Base-by-base conservation (phyloP, 2,888 invertebrate genomes). In the Morpho helenor region DNA sequence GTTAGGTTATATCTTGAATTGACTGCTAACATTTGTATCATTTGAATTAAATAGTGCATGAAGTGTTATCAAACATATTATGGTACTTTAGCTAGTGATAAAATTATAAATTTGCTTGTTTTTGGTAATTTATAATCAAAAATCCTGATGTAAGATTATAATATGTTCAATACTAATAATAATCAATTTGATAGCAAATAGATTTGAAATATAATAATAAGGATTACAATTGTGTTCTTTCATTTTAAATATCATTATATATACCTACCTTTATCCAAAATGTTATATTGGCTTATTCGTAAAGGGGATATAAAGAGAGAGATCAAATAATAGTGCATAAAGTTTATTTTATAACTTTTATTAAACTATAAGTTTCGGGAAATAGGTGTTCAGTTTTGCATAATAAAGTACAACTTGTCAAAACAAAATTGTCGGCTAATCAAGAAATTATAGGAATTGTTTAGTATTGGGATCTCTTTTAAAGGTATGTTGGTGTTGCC, bases 41-140 rank as follows among this genome's bases (percentile, higher is more conserved):
- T 31, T 31, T 31, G 1, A 1, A 31, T 5, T 31, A 31, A 31
- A 5, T 31, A 31, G 31, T 31, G 31, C 31, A 31, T 31, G 31
- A 31, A 5, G 31, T 31, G 31, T 31, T 31, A 31, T 31, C 31
- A 31, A 31, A 31, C 31, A 31, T 65, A 53, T 48, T 60, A 60
- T 52, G 48, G 50, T 60, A 60, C 56, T 62, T 61, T 52, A 65
- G 62, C 49, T 66, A 60, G 52, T 59, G 59, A 62, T 52, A 56
- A 53, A 52, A 31, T 47, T 56, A 59, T 59, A 67, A 70, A 72
- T 72, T 68, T 77, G 77, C 78, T 82, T 79, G 71, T 77, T 77
- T 73, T 75, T 63, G 70, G 69, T 71, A 67, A 69, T 72, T 16
- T 77, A 72, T 79, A 74, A 78, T 77, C 73, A 67, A 76, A 69